These are phyloP conservation scores for Morinoia aosen DNA, from an alignment of 2,888 invertebrate species.

Conservation along the genomic window DNA sequence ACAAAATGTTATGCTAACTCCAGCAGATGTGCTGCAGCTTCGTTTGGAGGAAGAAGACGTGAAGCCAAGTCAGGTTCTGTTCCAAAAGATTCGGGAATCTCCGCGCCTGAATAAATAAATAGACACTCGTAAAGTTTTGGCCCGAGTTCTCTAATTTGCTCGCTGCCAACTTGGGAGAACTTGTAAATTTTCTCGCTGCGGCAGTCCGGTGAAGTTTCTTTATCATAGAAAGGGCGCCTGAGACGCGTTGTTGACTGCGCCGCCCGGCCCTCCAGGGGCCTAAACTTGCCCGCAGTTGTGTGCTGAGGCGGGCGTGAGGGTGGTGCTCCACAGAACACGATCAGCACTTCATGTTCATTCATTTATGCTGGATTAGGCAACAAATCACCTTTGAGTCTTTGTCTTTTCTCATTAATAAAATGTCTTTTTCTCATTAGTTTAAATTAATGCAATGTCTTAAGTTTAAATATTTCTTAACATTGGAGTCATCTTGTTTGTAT, in stretches of 20 bases:
- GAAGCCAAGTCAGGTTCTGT: neutral
- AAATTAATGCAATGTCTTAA: neutral
- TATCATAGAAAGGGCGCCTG: slow-evolving; percentile 2
- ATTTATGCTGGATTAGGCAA: neutral
- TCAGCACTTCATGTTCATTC: too few relatives aligned
- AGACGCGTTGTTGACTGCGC: neutral
- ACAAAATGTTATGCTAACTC: neutral
- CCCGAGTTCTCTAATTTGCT: slow-evolving; percentile 30
- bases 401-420: neutral
- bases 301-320: neutral
- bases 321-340: neutral
- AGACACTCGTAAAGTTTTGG: slow-evolving; percentile 36
- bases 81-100: slow-evolving; percentile 9
- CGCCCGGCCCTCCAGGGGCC: neutral
- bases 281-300: neutral
- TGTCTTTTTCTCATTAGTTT: neutral
- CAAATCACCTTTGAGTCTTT: neutral
- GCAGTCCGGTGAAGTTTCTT: slow-evolving; percentile 5
- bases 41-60: neutral
- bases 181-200: slow-evolving; percentile 23
- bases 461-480: neutral
- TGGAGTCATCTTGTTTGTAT: too few relatives aligned
- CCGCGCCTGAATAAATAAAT: slow-evolving; percentile 25
- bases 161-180: slow-evolving; percentile 24
- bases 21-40: neutral